Conservation (phyloP, 2,113 vertebrate genomes). For the Panthera uncia region DNA sequence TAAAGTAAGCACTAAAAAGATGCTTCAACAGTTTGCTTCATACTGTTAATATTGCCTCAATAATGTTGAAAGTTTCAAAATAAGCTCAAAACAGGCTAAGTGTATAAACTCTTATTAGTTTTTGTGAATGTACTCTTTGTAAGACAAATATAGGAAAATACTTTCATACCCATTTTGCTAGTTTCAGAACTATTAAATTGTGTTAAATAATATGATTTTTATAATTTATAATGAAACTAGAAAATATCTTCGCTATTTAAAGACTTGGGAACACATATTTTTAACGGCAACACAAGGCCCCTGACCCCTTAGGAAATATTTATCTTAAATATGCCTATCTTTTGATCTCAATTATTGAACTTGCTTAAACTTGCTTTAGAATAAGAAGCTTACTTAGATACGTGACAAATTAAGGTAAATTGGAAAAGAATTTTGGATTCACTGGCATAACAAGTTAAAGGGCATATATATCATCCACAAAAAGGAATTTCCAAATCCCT, state of each 20-base stretch:
- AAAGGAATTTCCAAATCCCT: not conserved
- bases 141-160: not conserved
- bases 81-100: not conserved
- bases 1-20: not conserved
- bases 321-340: conserved; percentile 45
- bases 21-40: not conserved
- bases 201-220: conserved; percentile 19
- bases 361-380: conserved; percentile 31
- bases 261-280: not conserved
- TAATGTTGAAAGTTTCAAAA: conserved; percentile 20
- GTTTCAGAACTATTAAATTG: not conserved
- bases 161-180: not conserved
- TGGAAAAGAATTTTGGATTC: conserved; percentile 28
- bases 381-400: not conserved
- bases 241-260: not conserved
- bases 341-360: not conserved
- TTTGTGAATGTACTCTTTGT: not conserved
- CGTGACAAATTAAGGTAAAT: conserved; percentile 11
- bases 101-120: not conserved
- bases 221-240: not conserved
- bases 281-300: not conserved
- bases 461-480: not conserved
- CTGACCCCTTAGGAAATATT: not conserved
- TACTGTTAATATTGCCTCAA: not conserved
- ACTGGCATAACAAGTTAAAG: not conserved